These are phyloP conservation scores for Mythimna impura DNA, from an alignment of 2,888 invertebrate genomes.

Conservation along the genomic window DNA sequence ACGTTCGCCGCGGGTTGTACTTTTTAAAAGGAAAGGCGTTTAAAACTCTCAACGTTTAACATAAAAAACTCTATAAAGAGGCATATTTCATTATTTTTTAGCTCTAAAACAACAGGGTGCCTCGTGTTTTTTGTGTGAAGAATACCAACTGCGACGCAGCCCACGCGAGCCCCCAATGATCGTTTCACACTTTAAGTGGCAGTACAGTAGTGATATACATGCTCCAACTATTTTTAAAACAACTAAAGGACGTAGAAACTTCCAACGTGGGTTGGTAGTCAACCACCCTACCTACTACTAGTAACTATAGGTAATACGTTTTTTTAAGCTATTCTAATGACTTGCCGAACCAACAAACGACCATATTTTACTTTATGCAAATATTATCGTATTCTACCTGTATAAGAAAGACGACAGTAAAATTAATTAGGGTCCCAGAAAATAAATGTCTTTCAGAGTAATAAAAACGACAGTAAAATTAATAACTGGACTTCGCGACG, in stretches of 20 bases:
- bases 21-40: conserved; percentile 81
- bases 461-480: conserved; percentile 60
- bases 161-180: conserved; percentile 84
- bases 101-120: conserved; percentile 89
- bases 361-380: conserved; percentile 46
- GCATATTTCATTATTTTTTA: conserved; percentile 88
- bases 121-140: conserved; percentile 85
- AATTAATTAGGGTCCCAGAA: conserved; percentile 55
- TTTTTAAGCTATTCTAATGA: conserved; percentile 21
- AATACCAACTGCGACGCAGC: conserved; percentile 82
- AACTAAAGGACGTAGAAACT: conserved; percentile 48
- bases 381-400: conserved; percentile 57
- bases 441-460: conserved; percentile 49
- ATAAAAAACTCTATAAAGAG: conserved; percentile 85
- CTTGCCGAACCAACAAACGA: conserved; percentile 11
- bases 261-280: conserved; percentile 64
- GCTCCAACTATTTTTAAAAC: conserved; percentile 81
- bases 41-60: conserved; percentile 82
- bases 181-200: conserved; percentile 89
- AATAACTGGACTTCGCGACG: conserved; percentile 51
- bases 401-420: conserved; percentile 49
- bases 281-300: conserved; percentile 35
- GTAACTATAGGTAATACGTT: conserved; percentile 1
- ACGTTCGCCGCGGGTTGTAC: conserved; percentile 77
- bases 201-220: conserved; percentile 83